Conservation (phyloP, 1,140 invertebrate species). For the Ridgeia piscesae region DNA sequence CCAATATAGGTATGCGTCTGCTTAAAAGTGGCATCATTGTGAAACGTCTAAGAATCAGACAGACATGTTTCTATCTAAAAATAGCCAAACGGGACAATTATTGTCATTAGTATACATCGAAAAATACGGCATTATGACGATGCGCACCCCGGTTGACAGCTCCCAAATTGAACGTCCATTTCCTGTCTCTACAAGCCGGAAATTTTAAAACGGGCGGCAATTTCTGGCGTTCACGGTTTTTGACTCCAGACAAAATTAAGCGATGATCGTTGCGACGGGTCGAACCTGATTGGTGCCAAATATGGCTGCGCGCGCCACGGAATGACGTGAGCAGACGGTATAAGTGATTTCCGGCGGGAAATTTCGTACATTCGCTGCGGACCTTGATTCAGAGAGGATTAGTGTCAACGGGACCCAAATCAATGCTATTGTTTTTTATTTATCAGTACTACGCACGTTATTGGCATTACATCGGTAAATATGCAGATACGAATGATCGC, state of each 20-base stretch:
- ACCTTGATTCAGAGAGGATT: too few species aligned
- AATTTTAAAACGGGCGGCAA: background rate
- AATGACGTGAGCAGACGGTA: background rate
- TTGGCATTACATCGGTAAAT: too few species aligned
- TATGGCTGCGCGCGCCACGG: background rate
- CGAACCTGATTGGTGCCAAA: background rate
- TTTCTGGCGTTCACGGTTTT: background rate
- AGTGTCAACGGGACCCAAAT: background rate
- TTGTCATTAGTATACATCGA: background rate
- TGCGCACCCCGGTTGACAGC: background rate
- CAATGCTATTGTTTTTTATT: background rate
- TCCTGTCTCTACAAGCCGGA: background rate
- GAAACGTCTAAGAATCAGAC: background rate
- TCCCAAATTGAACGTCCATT: background rate
- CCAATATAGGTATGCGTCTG: too few species aligned
- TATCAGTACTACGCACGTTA: background rate
- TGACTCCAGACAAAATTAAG: background rate
- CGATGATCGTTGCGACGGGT: background rate
- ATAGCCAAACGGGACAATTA: background rate
- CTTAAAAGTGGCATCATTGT: background rate
- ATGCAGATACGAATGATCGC: too few species aligned
- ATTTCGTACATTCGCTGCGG: too few species aligned
- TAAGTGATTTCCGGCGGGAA: too few species aligned
- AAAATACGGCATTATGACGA: background rate
- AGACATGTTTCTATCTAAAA: background rate